These are phyloP conservation scores for Spodoptera littoralis DNA, from an alignment of 2,888 invertebrate genomes.

Conservation along the genomic window DNA sequence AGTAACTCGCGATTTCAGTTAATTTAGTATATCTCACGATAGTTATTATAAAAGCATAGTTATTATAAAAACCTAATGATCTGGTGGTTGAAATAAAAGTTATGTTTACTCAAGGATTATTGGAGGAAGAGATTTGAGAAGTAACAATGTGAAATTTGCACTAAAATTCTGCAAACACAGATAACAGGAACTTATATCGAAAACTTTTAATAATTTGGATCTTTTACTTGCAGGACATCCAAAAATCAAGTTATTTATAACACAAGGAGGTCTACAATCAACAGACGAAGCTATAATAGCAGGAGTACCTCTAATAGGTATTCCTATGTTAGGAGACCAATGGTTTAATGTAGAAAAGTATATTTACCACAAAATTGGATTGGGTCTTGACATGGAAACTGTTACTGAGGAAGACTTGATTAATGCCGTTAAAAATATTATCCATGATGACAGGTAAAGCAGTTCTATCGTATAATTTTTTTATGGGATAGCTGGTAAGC, in stretches of 20 bases:
- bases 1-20: too few species aligned
- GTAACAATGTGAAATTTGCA: too few species aligned
- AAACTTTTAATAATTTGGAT: background rate
- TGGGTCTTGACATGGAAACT: constrained; percentile 64
- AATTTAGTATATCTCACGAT: too few species aligned
- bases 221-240: constrained; percentile 66
- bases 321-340: constrained; percentile 79
- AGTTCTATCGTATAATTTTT: background rate
- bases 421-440: constrained; percentile 39
- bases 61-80: background rate
- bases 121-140: too few species aligned
- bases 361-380: constrained; percentile 65
- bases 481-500: background rate
- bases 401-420: constrained; percentile 59
- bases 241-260: constrained; percentile 82
- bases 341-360: constrained; percentile 71
- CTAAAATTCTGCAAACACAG: background rate
- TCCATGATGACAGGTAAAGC: constrained; percentile 25
- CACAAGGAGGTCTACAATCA: constrained; percentile 82
- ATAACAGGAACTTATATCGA: background rate
- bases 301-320: constrained; percentile 74
- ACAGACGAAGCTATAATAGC: constrained; percentile 77
- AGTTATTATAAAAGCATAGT: too few species aligned
- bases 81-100: too few species aligned
- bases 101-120: too few species aligned